Conservation (phyloP, 1,140 invertebrate species). For the Danaus plexippus region DNA sequence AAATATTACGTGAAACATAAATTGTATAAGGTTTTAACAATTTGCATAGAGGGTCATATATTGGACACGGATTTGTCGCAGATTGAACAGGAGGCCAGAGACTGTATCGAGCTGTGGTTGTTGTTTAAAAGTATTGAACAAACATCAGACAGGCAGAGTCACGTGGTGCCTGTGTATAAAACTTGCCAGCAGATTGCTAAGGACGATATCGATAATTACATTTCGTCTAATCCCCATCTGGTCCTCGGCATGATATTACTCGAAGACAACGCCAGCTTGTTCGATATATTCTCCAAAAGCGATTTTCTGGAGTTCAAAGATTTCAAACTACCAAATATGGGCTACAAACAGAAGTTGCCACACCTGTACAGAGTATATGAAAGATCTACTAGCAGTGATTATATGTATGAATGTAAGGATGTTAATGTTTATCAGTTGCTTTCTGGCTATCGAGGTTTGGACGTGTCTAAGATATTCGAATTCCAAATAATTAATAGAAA, state of each 20-base stretch:
- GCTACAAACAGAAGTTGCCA: conserved; percentile 59
- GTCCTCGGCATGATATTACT: conserved; percentile 64
- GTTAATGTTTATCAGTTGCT: conserved; percentile 74
- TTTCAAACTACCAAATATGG: conserved; percentile 57
- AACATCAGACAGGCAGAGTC: conserved; percentile 59
- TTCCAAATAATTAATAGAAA: conserved; percentile 67
- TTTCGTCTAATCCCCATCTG: conserved; percentile 61
- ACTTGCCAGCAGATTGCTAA: conserved; percentile 66
- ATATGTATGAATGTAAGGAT: conserved; percentile 55
- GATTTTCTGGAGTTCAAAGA: conserved; percentile 59
- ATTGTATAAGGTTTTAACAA: conserved; percentile 65
- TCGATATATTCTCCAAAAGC: conserved; percentile 65
- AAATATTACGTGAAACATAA: conserved; percentile 72
- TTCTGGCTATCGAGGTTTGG: conserved; percentile 72
- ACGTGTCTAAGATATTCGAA: conserved; percentile 72
- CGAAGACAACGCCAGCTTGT: conserved; percentile 57
- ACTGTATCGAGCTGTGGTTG: conserved; percentile 67
- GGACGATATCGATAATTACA: conserved; percentile 56
- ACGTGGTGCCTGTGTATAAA: conserved; percentile 64
- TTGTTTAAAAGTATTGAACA: conserved; percentile 67
- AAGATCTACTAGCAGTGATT: conserved; percentile 46
- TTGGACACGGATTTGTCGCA: conserved; percentile 52
- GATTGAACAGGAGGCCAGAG: conserved; percentile 51
- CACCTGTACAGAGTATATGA: conserved; percentile 65
- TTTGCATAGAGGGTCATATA: conserved; percentile 62